Conservation (phyloP, 2,888 invertebrate genomes). For the Plemyria rubiginata region DNA sequence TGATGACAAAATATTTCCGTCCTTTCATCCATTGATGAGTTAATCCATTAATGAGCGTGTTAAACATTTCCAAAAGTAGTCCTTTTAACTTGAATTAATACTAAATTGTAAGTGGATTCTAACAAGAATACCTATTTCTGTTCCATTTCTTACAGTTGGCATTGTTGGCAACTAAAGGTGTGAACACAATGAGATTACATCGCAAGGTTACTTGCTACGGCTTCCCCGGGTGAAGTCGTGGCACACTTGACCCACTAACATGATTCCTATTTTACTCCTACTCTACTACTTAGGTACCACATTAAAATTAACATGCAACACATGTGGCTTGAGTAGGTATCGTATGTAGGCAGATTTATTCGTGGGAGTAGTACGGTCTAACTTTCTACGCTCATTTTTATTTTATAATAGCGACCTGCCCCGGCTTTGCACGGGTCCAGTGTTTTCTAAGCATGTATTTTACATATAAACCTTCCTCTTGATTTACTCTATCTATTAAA, state of each 20-base stretch:
- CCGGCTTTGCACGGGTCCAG: too few species aligned
- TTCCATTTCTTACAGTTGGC: constrained; percentile 17
- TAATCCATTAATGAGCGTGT: too few species aligned
- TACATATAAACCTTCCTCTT: too few species aligned
- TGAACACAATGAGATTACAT: constrained; percentile 66
- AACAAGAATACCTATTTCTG: constrained; percentile 10
- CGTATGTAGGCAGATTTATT: constrained; percentile 12
- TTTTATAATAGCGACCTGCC: too few species aligned
- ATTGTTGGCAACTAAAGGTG: constrained; percentile 38
- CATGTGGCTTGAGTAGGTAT: constrained; percentile 19
- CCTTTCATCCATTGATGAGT: too few species aligned
- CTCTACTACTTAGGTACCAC: constrained; percentile 36
- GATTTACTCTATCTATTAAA: too few species aligned
- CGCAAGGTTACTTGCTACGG: constrained; percentile 64
- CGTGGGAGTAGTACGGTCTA: neutral
- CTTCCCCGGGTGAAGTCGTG: constrained; percentile 54
- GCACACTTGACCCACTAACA: constrained; percentile 68
- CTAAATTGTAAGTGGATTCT: neutral
- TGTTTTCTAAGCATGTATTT: too few species aligned
- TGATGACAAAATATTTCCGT: too few species aligned
- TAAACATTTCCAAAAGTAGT: too few species aligned
- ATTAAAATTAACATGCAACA: constrained; percentile 35
- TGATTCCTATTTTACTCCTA: constrained; percentile 42
- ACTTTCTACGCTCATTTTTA: too few species aligned
- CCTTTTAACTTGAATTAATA: neutral